phyloP scores from a whole-genome alignment of 2,797 vertebrate species.

The Florisuga fusca region DNA sequence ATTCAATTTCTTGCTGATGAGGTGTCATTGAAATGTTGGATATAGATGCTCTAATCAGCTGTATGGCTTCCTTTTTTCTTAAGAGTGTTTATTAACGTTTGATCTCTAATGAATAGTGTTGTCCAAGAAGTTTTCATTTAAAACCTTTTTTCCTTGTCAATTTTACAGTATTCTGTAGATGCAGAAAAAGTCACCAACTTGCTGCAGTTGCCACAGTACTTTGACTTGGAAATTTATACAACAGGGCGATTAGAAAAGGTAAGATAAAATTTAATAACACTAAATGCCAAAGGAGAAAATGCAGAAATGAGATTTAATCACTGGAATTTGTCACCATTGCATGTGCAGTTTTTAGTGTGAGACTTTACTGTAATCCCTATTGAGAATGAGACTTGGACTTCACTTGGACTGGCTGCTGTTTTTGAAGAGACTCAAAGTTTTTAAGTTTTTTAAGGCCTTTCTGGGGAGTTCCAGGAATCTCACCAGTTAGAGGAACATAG shows the following conservation, averaged over 20 bases:
- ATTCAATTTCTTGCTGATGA: neutral
- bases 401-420: neutral
- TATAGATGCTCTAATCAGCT: neutral
- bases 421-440: neutral
- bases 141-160: neutral
- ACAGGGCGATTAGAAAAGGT: constrained; percentile 99
- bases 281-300: neutral
- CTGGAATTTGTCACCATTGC: neutral
- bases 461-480: neutral
- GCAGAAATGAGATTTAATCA: neutral
- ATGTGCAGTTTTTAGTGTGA: neutral
- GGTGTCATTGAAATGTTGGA: neutral
- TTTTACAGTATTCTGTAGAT: constrained; percentile 91
- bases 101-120: neutral
- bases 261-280: neutral
- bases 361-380: neutral
- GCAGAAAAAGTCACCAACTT: constrained; percentile 97
- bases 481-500: neutral
- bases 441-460: neutral
- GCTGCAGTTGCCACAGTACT: constrained; percentile 95
- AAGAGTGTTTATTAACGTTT: neutral
- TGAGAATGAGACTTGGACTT: neutral
- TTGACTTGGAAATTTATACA: constrained; percentile 98
- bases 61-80: neutral
- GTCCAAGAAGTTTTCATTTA: neutral